Evolutionary conservation across 1,140 invertebrate genomes (phyloP), one percentile per base, ranked within the genome.

Genomic region (Aleiodes sp.): DNA sequence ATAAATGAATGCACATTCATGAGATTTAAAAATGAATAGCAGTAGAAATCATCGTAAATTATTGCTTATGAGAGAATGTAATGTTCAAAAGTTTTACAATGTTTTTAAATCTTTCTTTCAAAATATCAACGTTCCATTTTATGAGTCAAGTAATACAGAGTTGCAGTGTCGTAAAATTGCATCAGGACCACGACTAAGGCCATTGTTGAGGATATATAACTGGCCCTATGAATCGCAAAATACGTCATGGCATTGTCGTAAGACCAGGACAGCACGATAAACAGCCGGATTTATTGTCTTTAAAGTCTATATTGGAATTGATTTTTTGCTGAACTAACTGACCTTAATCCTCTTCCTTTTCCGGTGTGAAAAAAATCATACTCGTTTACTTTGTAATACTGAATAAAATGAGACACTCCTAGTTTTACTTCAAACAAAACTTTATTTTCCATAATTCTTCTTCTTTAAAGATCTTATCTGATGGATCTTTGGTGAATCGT

Each of bases 231-330:
- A 59, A 65, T 59, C 37, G 52, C 37, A 39, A 65, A 66, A 66
- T 70, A 66, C 69, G 59, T 60, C 37, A 59, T 57, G 69, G 26
- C 62, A 39, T 60, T 39, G 56, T 62, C n/a, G 37, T 21, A 46
- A 33, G 43, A 19, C 28, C 28, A 33, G 31, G 62, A 41, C 68
- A 28, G 26, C 26, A 70, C 69, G 69, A 70, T 70, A 70, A 70
- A 70, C 63, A 63, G 60, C 61, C 12, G 61, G 39, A 70, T 70
- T 70, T 70, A 70, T 70, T 56, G 63, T 39, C 39, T 39, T 65
- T 57, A 26, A 16, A 37, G 14, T 64, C 14, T 41, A 28, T 61
- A 56, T 66, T 39, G 39, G 65, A 70, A 70, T 70, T 66, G 63
- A 70, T 70, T 65, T 65, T 70, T 61, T 57, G 64, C 60, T 46